Conservation (phyloP, 2,797 vertebrate species). For the Anabacerthia variegaticeps region DNA sequence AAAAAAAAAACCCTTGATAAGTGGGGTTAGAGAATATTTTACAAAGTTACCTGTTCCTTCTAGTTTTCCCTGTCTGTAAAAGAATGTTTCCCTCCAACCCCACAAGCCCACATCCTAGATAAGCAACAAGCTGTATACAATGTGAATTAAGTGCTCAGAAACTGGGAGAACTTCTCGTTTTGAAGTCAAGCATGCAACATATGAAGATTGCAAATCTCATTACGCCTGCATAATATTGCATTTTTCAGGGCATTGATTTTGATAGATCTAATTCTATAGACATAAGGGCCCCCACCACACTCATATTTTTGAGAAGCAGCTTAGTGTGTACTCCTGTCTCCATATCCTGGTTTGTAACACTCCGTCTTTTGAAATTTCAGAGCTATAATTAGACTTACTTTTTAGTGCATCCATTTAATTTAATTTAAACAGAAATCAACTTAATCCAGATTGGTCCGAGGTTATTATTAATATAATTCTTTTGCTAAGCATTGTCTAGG, state of each 20-base stretch:
- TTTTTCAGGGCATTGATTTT: background rate
- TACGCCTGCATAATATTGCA: background rate
- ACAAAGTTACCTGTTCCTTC: background rate
- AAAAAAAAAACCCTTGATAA: accelerated
- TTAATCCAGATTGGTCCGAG: background rate
- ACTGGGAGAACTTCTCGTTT: background rate
- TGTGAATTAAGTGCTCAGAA: background rate
- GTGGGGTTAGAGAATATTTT: background rate
- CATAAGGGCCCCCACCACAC: accelerated
- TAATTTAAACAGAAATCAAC: background rate
- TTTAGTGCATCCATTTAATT: background rate
- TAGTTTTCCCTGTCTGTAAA: background rate
- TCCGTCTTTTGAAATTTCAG: background rate
- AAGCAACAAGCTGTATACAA: background rate
- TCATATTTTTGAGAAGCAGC: background rate
- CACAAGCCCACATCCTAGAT: background rate
- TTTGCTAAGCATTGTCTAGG: background rate
- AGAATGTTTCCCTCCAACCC: background rate
- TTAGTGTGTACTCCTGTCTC: background rate
- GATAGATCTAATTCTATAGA: background rate
- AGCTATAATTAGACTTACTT: background rate
- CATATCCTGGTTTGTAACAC: background rate
- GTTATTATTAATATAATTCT: background rate
- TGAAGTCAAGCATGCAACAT: background rate
- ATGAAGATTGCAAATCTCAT: background rate